Base-by-base conservation (phyloP, 2,797 vertebrate genomes). In the Rhinatrema bivittatum region DNA sequence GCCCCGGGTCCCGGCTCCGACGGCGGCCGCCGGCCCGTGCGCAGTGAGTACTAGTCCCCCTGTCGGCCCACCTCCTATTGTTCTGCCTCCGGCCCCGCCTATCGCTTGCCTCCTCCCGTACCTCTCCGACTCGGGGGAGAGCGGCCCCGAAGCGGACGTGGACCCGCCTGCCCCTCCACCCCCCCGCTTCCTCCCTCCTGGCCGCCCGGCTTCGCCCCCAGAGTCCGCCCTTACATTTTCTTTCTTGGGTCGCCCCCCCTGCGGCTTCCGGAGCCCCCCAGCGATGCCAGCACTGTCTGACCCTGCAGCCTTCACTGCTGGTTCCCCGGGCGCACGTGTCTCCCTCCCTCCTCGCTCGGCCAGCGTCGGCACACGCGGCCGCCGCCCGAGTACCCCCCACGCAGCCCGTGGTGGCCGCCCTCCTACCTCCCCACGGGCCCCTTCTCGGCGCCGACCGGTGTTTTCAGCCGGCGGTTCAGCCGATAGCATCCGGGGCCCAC, bases 81-180 rank as follows among this genome's bases (percentile, higher is more conserved):
- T 25, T 5, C 25, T 1, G 25, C 1, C 25, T 2, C 35, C 32
- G 26, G 29, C 14, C 23, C 48, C 42, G 16, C 42, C 43, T 3
- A n/a, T n/a, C n/a, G 7, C 53, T 32, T 61, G 55, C 65, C 7
- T n/a, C 34, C 19, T 20, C 25, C 27, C n/a, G n/a, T n/a, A n/a
- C n/a, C n/a, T n/a, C n/a, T n/a, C n/a, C n/a, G n/a, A n/a, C n/a
- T n/a, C n/a, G n/a, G n/a, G n/a, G n/a, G n/a, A n/a, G n/a, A n/a
- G n/a, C n/a, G n/a, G n/a, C n/a, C n/a, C n/a, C n/a, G 28, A 31
- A 9, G 27, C n/a, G n/a, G 46, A 19, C 36, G 20, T 23, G 41
- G 4, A 28, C 35, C 40, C 7, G 5, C 32, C 5, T 21, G 29
- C 26, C 19, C 25, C 25, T 15, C 29, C 20, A 19, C 7, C 29